Base-by-base conservation (phyloP, 2,113 vertebrate genomes). In the Zeus faber region DNA sequence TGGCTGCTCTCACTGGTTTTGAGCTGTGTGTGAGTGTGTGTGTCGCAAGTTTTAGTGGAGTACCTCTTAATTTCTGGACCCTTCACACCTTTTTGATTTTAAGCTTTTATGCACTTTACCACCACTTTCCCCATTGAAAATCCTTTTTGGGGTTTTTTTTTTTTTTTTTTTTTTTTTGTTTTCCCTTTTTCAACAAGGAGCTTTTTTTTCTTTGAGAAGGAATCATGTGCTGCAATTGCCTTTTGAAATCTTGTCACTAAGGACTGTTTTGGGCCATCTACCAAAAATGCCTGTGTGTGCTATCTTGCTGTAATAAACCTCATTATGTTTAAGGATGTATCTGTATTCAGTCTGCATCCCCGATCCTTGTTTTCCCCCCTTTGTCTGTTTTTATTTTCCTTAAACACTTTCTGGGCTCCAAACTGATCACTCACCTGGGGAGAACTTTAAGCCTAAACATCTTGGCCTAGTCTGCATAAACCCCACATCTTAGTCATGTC, bases 91-190 rank as follows among this genome's bases (percentile, higher is more conserved):
- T 61, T 84, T 74, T 76, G 47, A 75, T 87, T 87, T 90, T 67
- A 87, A 76, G 74, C 77, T 85, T 87, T 85, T 82, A 89, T 87
- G 88, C 87, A 90, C 89, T 91, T 91, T 91, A 90, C 67, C 70
- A 72, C 61, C 56, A 27, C 66, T 54, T 64, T 75, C 65, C 58
- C 49, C 53, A n/a, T n/a, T n/a, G n/a, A n/a, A n/a, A n/a, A n/a
- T n/a, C n/a, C n/a, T n/a, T n/a, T n/a, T n/a, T n/a, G n/a, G n/a
- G n/a, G n/a, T n/a, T n/a, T n/a, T n/a, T n/a, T n/a, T n/a, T n/a
- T n/a, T n/a, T n/a, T 57, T 55, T 73, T 71, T 76, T 53, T 64
- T 63, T 48, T 23, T 49, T 50, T 26, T 62, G 48, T 62, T 58
- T 72, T 11, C 37, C 58, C 39, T 40, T 54, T 24, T 3, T 23